phyloP scores from a whole-genome alignment of 30 jellyfish, hydroid and myxozoan species.

The Hydra vulgaris region DNA sequence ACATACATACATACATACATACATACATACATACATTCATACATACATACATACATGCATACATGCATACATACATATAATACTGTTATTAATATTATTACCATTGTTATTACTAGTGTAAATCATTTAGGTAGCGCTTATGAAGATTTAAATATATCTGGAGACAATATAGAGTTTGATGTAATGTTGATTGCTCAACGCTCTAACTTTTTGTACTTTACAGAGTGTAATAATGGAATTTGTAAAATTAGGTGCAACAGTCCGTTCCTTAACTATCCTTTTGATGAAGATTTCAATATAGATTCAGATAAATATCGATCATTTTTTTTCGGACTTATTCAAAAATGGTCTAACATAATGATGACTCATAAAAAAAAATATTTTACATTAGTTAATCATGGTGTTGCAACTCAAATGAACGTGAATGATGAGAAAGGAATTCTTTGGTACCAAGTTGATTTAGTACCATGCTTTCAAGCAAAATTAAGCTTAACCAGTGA shows the following conservation, averaged over 20 bases:
- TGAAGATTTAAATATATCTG: conserved; percentile 14
- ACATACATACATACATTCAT: too few relatives aligned
- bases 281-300: background rate
- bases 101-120: background rate
- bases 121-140: conserved; percentile 5
- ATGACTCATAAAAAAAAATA: background rate
- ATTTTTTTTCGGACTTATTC: background rate
- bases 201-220: background rate
- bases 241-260: background rate
- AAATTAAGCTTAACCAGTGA: background rate
- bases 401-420: background rate
- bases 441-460: background rate
- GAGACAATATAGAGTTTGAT: conserved; percentile 9
- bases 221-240: background rate
- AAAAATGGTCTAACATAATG: background rate
- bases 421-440: background rate
- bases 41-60: too few relatives aligned
- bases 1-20: too few relatives aligned
- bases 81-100: too few relatives aligned
- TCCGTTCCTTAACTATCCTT: background rate
- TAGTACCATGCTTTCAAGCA: background rate
- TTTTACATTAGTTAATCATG: background rate
- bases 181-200: conserved; percentile 13
- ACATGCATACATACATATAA: too few relatives aligned
- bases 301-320: background rate